Evolutionary conservation across 2,888 invertebrate species (phyloP), one percentile per base, ranked within the genome.

Genomic region (Spialia ferax): DNA sequence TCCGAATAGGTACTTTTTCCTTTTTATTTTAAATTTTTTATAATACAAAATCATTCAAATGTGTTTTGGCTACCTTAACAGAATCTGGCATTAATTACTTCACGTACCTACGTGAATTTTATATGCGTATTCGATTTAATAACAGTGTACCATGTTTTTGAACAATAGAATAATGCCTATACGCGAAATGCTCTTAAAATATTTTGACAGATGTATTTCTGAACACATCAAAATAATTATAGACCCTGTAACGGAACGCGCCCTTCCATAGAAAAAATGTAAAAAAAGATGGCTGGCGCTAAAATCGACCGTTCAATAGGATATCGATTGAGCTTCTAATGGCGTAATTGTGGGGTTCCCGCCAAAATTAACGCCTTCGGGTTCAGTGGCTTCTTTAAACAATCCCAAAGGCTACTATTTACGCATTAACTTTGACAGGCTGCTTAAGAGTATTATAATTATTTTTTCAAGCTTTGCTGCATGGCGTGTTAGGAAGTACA

Each of bases 351-450:
- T 79, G 79, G 81, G 90, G 84, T 89, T 86, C 81, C 86, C 79
- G 80, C 79, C 75, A 84, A 91, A 93, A 91, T 91, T 92, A 88
- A 90, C 91, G 89, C 91, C 91, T 88, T 80, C 76, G 78, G 79
- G 78, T 81, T 83, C 73, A 75, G 82, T 81, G 81, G 80, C 82
- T 81, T 81, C 84, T 79, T 81, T 73, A 81, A 83, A 78, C 79
- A 74, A 72, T 73, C 69, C 73, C 77, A 74, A 84, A 87, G 82
- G 85, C 91, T 89, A 87, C 90, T 90, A 93, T 93, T 93, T 93
- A 91, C 87, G 86, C 91, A 93, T 93, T 93, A 93, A 79, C 73
- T 91, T 83, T 91, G 93, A 92, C 93, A 91, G 90, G 80, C 88
- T 88, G 86, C 87, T 90, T 91, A 89, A 82, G 84, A 85, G 80